Base-by-base conservation (phyloP, 2,113 vertebrate genomes). In the Scomber japonicus region DNA sequence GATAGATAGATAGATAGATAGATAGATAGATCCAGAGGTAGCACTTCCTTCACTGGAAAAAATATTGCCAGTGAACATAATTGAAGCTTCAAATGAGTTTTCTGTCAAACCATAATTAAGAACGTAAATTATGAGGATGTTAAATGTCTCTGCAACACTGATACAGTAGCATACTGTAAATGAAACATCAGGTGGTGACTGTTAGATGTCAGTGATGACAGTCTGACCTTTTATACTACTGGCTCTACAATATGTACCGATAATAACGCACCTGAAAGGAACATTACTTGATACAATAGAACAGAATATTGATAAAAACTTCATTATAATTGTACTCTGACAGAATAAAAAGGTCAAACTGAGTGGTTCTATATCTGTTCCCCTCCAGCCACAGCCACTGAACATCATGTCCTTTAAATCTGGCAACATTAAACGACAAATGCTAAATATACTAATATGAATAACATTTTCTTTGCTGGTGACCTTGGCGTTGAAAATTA, bases 401-500 rank as follows among this genome's bases (percentile, higher is more conserved):
- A 74, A 50, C 53, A 69, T 48, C 48, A 50, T 16, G 51, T n/a
- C 30, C 51, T 74, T 15, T 60, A 53, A 81, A 71, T 40, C 11
- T 57, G 67, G 79, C 31, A 69, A 50, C 60, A 53, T 46, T 53
- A 53, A 83, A 81, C 50, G 31, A 45, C 5, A 87, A 88, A 66
- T 54, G 31, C 7, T 17, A 53, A 79, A 80, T 59, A 40, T 60
- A 35, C 67, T 48, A 70, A 85, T 65, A 73, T 46, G 48, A 67
- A 69, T 71, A 77, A 53, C 21, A 75, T 82, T 85, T 85, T 54
- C 51, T 46, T 27, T 48, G 27, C 75, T 19, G 1, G 53, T 79
- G 87, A 89, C 91, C 91, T 90, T 88, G 83, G 85, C 63, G 27
- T 61, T 61, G 67, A 75, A 70, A 81, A 75, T 71, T 60, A 72